Evolutionary conservation across 2,797 vertebrate genomes (phyloP), one percentile per base, ranked within the genome.

Genomic region (Girardinus metallicus): DNA sequence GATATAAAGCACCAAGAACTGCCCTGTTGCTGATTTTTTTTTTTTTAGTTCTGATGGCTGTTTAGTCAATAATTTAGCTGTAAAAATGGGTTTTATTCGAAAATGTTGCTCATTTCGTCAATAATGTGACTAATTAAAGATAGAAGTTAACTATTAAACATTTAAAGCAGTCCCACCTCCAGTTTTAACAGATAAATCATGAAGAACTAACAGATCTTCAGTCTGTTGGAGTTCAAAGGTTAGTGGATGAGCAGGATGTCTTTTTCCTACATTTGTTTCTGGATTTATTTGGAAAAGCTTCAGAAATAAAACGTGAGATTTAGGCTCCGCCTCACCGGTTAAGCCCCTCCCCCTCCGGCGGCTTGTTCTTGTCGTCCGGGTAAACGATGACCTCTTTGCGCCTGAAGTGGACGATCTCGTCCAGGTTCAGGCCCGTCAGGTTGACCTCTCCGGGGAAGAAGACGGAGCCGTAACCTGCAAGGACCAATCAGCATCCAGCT

Each of bases 311-410:
- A 7, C 3, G 8, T 12, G 26, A 55, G 26, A n/a, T 55, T 55
- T 55, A 62, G 44, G 46, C 36, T 29, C 34, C 12, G 47, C 57
- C 62, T 88, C 82, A 98, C 98, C 98, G 97, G 80, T 99, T 99
- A 1, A 99, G 94, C 0, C 97, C 98, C 89, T 98, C 97, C 57
- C 98, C 98, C 68, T 97, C 82, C 0, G 93, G 90, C 0, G 98
- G 98, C 62, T 99, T 99, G 5, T 93, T 95, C 13, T 97, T 96
- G 53, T 99, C 98, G 0, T 99, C 97, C 0, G 97, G 95, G 86
- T 99, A 99, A 34, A 99, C 96, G 0, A 99, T 98, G 34, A 99
- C 97, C 88, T 99, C 98, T 92, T 99, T 99, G 41, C 97, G 95
- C 64, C 98, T 96, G 88, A 99, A 97, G 85, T 99, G 97, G 3